These are phyloP conservation scores for Macroteleia sp. DNA, from an alignment of 2,888 invertebrate species.

Conservation along the genomic window DNA sequence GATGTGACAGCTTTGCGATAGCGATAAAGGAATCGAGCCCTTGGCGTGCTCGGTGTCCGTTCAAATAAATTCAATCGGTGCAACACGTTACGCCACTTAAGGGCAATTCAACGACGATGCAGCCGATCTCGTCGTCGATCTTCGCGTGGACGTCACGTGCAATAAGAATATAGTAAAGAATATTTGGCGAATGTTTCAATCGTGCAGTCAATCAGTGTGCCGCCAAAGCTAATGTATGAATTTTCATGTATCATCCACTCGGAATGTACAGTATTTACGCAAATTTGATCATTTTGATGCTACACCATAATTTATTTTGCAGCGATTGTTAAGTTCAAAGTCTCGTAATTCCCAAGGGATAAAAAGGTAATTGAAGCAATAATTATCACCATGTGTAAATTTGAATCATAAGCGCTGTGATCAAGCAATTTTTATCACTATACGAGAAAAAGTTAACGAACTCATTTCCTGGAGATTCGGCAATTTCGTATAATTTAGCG, in stretches of 20 bases:
- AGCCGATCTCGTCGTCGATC: conserved; percentile 9
- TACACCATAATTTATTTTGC: no score
- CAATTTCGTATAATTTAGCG: no score
- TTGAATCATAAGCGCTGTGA: no score
- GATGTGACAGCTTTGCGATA: conserved; percentile 47
- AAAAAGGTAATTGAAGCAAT: no score
- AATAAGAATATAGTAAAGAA: conserved; percentile 41
- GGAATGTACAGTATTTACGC: conserved; percentile 29
- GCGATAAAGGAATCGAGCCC: conserved; percentile 66
- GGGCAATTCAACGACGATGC: conserved; percentile 56
- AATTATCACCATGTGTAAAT: no score
- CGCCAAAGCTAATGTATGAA: conserved; percentile 35
- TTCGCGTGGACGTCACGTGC: conserved; percentile 46
- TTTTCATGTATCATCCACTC: no score
- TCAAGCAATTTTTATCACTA: no score
- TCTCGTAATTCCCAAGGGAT: no score
- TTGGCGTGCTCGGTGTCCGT: conserved; percentile 57
- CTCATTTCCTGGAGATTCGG: no score
- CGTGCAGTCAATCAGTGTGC: conserved; percentile 29
- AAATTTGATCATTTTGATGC: conserved; percentile 35
- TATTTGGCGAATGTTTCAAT: conserved; percentile 62
- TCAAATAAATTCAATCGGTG: conserved; percentile 76
- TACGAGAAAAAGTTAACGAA: no score
- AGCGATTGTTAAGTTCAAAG: no score
- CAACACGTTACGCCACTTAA: conserved; percentile 77